phyloP scores from a whole-genome alignment of 2,888 invertebrate genomes.

The Noctua janthina region DNA sequence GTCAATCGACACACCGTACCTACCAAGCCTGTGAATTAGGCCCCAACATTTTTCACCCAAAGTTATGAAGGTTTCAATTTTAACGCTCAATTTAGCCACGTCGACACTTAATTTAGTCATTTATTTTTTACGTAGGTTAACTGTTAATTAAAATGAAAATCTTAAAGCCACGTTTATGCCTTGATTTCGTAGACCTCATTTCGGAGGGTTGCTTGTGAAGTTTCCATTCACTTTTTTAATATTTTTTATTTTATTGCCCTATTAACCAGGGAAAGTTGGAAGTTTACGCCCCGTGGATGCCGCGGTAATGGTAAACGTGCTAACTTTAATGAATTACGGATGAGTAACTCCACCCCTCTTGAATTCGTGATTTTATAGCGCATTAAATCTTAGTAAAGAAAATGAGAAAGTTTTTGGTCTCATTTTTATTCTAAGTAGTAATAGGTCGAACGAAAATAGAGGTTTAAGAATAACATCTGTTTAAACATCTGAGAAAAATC shows the following conservation, averaged over 20 bases:
- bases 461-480: slow-evolving; percentile 7
- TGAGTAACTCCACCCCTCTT: slow-evolving; percentile 83
- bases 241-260: slow-evolving; percentile 86
- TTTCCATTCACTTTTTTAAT: slow-evolving; percentile 77
- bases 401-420: slow-evolving; percentile 82
- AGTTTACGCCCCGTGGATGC: slow-evolving; percentile 82
- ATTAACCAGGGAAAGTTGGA: slow-evolving; percentile 81
- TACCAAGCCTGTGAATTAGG: slow-evolving; percentile 49
- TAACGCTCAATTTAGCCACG: slow-evolving; percentile 66
- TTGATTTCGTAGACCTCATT: slow-evolving; percentile 65
- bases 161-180: slow-evolving; percentile 69
- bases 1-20: slow-evolving; percentile 1
- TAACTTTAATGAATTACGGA: slow-evolving; percentile 89
- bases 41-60: slow-evolving; percentile 61
- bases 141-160: slow-evolving; percentile 79
- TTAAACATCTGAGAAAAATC: background rate
- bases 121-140: slow-evolving; percentile 70
- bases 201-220: slow-evolving; percentile 70
- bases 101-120: slow-evolving; percentile 69
- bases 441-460: slow-evolving; percentile 45
- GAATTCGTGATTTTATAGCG: slow-evolving; percentile 85
- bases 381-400: slow-evolving; percentile 82
- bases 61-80: slow-evolving; percentile 67
- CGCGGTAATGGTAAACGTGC: slow-evolving; percentile 84
- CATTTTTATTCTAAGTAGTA: slow-evolving; percentile 72